Percentiles rank a stretch among this genome's conserved stretches.
These are phyloP conservation scores for Sylvilagus bachmani DNA, from an alignment of 2,113 vertebrate species.

Conservation along the genomic window DNA sequence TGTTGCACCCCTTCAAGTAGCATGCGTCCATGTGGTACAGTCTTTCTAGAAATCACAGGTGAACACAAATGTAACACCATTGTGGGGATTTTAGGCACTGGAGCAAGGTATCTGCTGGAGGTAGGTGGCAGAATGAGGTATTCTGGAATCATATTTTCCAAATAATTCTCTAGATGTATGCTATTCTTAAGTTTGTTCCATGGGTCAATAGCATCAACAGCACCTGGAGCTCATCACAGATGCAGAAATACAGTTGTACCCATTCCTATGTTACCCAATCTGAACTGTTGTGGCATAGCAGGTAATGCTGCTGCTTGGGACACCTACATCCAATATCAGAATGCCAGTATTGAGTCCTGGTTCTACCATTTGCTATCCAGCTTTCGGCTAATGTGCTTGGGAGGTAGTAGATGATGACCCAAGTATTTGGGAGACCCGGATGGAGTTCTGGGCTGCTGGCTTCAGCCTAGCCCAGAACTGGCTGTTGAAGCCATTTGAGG, in stretches of 20 bases:
- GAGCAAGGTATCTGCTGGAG: not conserved
- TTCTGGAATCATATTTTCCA: not conserved
- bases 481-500: too few species aligned
- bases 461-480: too few species aligned
- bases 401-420: too few species aligned
- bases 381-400: too few species aligned
- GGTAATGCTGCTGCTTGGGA: too few species aligned
- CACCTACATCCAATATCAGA: too few species aligned
- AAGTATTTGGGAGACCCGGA: too few species aligned
- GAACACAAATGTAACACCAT: not conserved
- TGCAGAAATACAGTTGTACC: not conserved
- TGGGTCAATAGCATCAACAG: not conserved
- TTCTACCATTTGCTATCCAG: too few species aligned
- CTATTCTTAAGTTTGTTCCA: not conserved
- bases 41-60: conserved; percentile 39
- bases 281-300: not conserved
- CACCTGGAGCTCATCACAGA: not conserved
- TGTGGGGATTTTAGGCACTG: not conserved
- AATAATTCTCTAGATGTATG: not conserved
- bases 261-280: not conserved
- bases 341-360: too few species aligned
- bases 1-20: not conserved
- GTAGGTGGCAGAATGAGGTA: not conserved
- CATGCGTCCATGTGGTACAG: not conserved
- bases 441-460: too few species aligned